Base-by-base conservation (phyloP, 2,888 invertebrate genomes). In the Drosophila buzzatii region DNA sequence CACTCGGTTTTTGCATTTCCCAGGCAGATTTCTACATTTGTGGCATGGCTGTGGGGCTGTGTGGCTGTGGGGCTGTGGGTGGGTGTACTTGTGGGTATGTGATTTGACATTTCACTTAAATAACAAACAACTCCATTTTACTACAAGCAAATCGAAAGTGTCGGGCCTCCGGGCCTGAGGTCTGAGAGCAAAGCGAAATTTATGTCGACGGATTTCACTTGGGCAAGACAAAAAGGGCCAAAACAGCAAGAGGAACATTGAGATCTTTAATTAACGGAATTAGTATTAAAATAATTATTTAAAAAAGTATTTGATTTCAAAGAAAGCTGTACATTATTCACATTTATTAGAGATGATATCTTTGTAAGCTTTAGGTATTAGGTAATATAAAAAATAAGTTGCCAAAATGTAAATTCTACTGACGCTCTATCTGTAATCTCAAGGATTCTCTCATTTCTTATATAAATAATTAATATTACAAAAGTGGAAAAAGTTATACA, bases 121-220 rank as follows among this genome's bases (percentile, higher is more conserved):
- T 73, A 70, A 81, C 79, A 82, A 79, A 75, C 68, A 72, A 70
- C 59, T 73, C 49, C 31, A 56, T 45, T 72, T 66, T 52, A 65
- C 72, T 61, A 31, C 73, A 67, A 76, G 81, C 70, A 81, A 81
- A 81, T 81, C 56, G 76, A 73, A 81, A 81, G 79, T 79, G 58
- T 55, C 62, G 73, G 41, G 59, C 42, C 72, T 41, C 44, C 44
- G 45, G 14, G 14, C 23, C 16, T 49, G 59, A 70, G 37, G 52
- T 33, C 69, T 45, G 53, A 77, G 59, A 74, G 73, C 64, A 70
- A 73, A 65, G 82, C 71, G 59, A 71, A 74, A 74, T 77, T 69
- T 31, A 42, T 73, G 60, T 47, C 42, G n/a, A 10, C 45, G 47
- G 69, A 69, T 74, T 74, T 74, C 73, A 69, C 73, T 64, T 51